Conservation (phyloP, 2,797 vertebrate genomes). For the Cuculus canorus region DNA sequence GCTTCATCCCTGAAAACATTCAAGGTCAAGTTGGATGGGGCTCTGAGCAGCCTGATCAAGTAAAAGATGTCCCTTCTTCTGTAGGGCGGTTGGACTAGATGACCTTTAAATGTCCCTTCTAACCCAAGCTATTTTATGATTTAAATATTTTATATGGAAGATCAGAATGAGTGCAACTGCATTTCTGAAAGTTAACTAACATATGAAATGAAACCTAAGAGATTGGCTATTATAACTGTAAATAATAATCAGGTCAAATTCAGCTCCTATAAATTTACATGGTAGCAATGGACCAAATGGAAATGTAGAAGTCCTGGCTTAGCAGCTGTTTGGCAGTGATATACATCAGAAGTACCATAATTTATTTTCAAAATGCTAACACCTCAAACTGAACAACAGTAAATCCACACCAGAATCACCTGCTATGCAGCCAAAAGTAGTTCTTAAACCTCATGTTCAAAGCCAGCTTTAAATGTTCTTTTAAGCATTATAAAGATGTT, state of each 20-base stretch:
- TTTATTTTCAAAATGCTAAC: neutral
- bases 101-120: neutral
- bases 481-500: neutral
- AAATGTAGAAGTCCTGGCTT: neutral
- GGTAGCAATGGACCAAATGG: neutral
- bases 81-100: neutral
- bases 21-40: accelerated
- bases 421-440: neutral
- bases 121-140: neutral
- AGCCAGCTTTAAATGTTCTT: neutral
- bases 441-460: neutral
- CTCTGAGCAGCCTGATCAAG: neutral
- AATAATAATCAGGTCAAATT: neutral
- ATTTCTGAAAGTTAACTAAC: neutral
- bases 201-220: neutral
- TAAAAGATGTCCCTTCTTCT: neutral
- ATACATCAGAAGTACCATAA: neutral
- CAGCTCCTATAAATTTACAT: neutral
- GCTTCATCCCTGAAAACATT: neutral
- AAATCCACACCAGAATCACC: neutral
- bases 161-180: neutral
- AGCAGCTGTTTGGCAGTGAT: neutral
- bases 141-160: neutral
- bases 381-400: neutral
- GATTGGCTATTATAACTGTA: neutral